These are phyloP conservation scores for Gordius sp. DNA, from an alignment of 2,888 invertebrate genomes.

Conservation along the genomic window DNA sequence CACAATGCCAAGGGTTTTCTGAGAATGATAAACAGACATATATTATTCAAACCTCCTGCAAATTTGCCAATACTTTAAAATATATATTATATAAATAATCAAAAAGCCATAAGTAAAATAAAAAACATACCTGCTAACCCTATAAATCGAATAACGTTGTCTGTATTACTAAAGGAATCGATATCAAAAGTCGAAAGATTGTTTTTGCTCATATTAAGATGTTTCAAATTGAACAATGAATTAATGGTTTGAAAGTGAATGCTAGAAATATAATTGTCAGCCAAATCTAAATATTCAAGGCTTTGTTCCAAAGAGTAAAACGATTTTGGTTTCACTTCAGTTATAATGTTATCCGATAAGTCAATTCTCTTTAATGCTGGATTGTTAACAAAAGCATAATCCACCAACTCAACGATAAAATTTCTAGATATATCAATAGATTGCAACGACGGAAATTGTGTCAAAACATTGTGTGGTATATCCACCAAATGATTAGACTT, in stretches of 20 bases:
- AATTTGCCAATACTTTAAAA: too few relatives aligned
- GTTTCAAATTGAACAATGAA: not conserved
- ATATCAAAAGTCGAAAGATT: constrained; percentile 2
- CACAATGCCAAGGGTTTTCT: constrained; percentile 8
- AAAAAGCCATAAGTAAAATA: not conserved
- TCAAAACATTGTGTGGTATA: not conserved
- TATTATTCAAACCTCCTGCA: not conserved
- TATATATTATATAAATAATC: not conserved
- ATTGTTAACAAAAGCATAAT: not conserved
- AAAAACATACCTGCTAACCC: constrained; percentile 1
- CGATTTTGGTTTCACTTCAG: not conserved
- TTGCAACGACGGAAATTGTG: not conserved
- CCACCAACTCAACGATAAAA: not conserved
- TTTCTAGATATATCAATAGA: constrained; percentile 4
- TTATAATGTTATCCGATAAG: constrained; percentile 1
- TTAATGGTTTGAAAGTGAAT: not conserved
- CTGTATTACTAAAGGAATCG: constrained; percentile 6
- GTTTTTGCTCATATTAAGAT: constrained; percentile 3
- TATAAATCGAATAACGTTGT: not conserved
- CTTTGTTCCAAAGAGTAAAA: not conserved
- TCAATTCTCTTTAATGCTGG: not conserved
- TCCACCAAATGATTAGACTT: constrained; percentile 7
- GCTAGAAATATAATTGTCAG: not conserved
- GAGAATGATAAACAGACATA: not conserved
- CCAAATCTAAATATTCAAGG: not conserved